Evolutionary conservation across 2,888 invertebrate genomes (phyloP), one percentile per base, ranked within the genome.

Genomic region (Eupeodes luniger): DNA sequence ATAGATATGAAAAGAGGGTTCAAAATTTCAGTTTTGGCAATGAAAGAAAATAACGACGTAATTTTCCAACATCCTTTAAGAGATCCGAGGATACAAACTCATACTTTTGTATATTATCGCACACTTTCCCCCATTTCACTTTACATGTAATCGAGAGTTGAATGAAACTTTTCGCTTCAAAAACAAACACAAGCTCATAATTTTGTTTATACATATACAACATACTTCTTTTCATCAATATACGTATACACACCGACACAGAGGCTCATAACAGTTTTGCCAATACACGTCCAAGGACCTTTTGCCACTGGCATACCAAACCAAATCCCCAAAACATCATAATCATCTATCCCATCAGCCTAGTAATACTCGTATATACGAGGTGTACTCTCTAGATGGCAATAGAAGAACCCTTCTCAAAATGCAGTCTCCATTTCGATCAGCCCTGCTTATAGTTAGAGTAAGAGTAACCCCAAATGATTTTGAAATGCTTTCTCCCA

Each of bases 11-110:
- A 47, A 12, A 16, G 6, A 27, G 49, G 66, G 49, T 74, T 81
- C 62, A 51, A 55, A 66, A 64, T 59, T 72, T 82, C 64, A 57
- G 64, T 82, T 83, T 84, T 84, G 79, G 83, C 74, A 84, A 74
- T 84, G 83, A 84, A 84, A 79, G 83, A 84, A 84, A 79, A 74
- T 49, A 74, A 84, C 83, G 72, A 85, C 81, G 85, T 77, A 85
- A 81, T 85, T 81, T 77, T 66, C 36, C 40, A 40, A 57, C 47
- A 44, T 77, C 70, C 10, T 27, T 27, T 5, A 40, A 53, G 51
- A 79, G 79, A 74, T 77, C 53, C 47, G 76, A 74, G 19, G 40
- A n/a, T 47, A 3, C 6, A 4, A 10, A n/a, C 12, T 6, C 7
- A 7, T 16, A 12, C 40, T 2, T 36, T 55, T n/a, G 55, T 69